These are phyloP conservation scores for Paramormyrops kingsleyae DNA, from an alignment of 2,113 vertebrate species.

Conservation along the genomic window DNA sequence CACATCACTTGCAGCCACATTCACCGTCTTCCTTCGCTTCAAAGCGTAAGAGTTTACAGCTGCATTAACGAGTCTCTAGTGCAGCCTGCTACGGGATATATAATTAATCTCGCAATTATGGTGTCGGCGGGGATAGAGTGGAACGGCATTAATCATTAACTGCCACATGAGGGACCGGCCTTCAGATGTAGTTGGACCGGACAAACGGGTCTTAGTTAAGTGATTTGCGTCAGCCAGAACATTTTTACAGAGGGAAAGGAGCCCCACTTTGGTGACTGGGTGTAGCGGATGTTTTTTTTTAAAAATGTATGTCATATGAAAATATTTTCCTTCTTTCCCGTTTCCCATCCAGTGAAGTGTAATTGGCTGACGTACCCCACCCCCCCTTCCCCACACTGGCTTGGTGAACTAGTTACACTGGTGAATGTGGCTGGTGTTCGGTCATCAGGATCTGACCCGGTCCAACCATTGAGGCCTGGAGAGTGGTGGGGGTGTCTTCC, in stretches of 20 bases:
- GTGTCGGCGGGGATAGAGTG: constrained; percentile 15
- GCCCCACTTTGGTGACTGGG: background rate
- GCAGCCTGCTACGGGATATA: constrained; percentile 11
- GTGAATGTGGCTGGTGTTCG: background rate
- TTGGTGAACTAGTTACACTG: background rate
- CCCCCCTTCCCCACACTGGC: background rate
- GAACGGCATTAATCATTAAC: constrained; percentile 18
- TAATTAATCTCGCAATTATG: constrained; percentile 31
- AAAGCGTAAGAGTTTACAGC: background rate
- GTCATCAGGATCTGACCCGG: background rate
- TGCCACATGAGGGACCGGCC: constrained; percentile 15
- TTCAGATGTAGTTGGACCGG: constrained; percentile 3
- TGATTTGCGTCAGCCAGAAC: background rate
- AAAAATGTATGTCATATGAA: background rate
- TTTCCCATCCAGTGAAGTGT: background rate
- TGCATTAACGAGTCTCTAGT: constrained; percentile 12
- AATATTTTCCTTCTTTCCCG: background rate
- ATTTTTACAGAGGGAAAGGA: background rate
- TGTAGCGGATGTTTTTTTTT: background rate
- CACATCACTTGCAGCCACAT: background rate
- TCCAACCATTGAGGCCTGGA: background rate
- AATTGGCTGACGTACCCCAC: background rate
- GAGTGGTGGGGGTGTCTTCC: background rate
- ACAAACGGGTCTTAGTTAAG: background rate
- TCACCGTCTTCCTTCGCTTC: background rate